These are phyloP conservation scores for Enteromius unitaeniatus DNA, from an alignment of 2,797 vertebrate genomes.

Conservation along the genomic window DNA sequence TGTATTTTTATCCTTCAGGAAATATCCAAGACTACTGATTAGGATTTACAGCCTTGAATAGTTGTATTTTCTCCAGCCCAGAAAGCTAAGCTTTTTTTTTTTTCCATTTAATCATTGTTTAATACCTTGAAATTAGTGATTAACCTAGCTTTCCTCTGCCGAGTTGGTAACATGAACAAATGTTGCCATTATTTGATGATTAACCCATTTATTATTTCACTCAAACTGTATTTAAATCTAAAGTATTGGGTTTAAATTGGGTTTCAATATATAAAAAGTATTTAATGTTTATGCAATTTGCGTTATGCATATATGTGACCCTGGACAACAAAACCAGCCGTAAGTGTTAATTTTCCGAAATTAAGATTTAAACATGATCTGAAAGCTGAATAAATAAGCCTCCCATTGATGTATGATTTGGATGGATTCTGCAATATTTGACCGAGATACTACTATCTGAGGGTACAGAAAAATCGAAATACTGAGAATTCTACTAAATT, in stretches of 20 bases:
- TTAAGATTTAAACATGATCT: too few relatives aligned
- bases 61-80: not conserved
- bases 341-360: too few relatives aligned
- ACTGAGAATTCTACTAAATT: too few relatives aligned
- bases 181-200: not conserved
- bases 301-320: too few relatives aligned
- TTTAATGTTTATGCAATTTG: too few relatives aligned
- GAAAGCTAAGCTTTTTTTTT: not conserved
- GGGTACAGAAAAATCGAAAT: too few relatives aligned
- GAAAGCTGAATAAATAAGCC: too few relatives aligned
- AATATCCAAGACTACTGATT: not conserved
- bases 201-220: not conserved
- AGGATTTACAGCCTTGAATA: not conserved
- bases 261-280: not conserved
- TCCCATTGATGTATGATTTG: too few relatives aligned
- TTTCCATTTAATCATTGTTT: not conserved
- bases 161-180: not conserved
- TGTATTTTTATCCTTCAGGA: not conserved
- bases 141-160: not conserved
- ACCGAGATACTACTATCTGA: too few relatives aligned
- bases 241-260: not conserved
- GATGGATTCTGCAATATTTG: too few relatives aligned
- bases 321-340: too few relatives aligned
- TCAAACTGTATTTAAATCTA: not conserved
- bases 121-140: not conserved